Base-by-base conservation (phyloP, 2,888 invertebrate species). In the Anaspis maculata region DNA sequence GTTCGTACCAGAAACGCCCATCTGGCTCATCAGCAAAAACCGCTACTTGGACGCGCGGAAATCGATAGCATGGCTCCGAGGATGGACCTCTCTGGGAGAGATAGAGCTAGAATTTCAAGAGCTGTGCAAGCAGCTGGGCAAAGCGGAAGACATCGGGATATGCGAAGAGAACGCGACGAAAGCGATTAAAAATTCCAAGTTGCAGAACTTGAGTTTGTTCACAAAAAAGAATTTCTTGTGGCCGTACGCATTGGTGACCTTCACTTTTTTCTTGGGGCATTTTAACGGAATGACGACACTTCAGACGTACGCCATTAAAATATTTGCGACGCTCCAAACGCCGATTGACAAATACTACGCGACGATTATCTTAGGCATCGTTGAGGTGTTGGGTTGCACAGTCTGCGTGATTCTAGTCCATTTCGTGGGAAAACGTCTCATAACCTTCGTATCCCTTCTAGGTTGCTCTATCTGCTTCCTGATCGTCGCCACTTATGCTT, bases 1-100 rank as follows among this genome's bases (percentile, higher is more conserved):
- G 45, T 73, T 84, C 54, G 75, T 87, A 3, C 87, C 87, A 0
- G 87, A 87, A 61, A 83, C 83, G 44, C 86, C 87, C 1, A 76
- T 81, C 44, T 87, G 87, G 87, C 64, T 86, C 31, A 74, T 83
- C 30, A 72, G 76, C 0, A 77, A 74, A 52, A 74, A 75, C 35
- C 72, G 78, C 4, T 55, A 72, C 15, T 67, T 71, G 2, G 81
- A 83, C 14, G 83, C 85, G 0, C 73, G 74, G 43, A 70, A 74
- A 57, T 72, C 77, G 15, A 64, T 87, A n/a, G 79, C 81, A 48
- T 86, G 85, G 84, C 62, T 87, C 2, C 71, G 86, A 15, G 86
- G 86, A 2, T 86, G 86, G 85, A 78, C 78, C 0, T 67, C 67
- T 0, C 64, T 79, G 12, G 59, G 68, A 3, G 69, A 70, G 13